Evolutionary conservation across 2,888 invertebrate species (phyloP).

Genomic region (Chymomyza fuscimana): DNA sequence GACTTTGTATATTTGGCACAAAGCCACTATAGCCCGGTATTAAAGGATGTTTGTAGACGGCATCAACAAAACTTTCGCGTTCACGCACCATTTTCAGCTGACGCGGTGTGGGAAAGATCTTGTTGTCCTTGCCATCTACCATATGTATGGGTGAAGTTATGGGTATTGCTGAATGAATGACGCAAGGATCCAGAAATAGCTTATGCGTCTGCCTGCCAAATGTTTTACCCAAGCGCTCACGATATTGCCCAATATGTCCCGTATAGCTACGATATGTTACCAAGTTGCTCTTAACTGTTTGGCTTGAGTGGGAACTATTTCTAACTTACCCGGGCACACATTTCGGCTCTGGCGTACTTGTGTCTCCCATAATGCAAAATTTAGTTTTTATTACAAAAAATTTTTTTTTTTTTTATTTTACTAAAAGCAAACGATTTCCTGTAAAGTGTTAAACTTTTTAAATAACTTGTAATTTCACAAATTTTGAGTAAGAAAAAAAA

Average conservation of each 20-base stretch:
- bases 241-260: slow-evolving; percentile 88
- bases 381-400: not conserved
- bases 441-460: not conserved
- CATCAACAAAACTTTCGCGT: slow-evolving; percentile 79
- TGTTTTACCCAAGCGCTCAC: slow-evolving; percentile 87
- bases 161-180: slow-evolving; percentile 86
- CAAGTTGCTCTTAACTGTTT: not conserved
- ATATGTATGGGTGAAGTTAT: slow-evolving; percentile 82
- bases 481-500: no score
- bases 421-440: not conserved
- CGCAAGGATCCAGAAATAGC: slow-evolving; percentile 86
- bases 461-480: not conserved
- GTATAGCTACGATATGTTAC: slow-evolving; percentile 82
- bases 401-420: not conserved
- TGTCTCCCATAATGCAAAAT: not conserved
- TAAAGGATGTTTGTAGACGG: slow-evolving; percentile 62
- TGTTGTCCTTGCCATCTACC: slow-evolving; percentile 44
- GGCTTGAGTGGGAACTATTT: no score
- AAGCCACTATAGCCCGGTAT: slow-evolving; percentile 87
- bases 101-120: slow-evolving; percentile 82
- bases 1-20: slow-evolving; percentile 32
- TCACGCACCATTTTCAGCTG: slow-evolving; percentile 85
- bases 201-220: slow-evolving; percentile 88
- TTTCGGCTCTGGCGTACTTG: not conserved
- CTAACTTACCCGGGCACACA: not conserved